Evolutionary conservation across 1,140 invertebrate species (phyloP), one percentile per base, ranked within the genome.

Genomic region (Saccostrea glomerata): DNA sequence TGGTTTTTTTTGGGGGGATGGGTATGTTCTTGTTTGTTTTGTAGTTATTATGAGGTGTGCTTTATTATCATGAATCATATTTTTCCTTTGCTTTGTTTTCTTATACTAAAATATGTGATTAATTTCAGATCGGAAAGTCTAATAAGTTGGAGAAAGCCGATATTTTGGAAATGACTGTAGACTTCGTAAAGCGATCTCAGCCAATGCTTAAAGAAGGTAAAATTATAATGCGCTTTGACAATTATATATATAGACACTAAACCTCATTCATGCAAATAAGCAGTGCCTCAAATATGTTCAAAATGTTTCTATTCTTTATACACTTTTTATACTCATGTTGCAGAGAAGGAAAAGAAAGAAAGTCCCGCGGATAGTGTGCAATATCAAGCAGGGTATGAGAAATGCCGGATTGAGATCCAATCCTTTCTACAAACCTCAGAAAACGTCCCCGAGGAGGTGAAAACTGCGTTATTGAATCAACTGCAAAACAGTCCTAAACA

Each of bases 91-190:
- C 30, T 47, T 47, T 47, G 47, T 47, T 47, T 9, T 47, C 5
- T 47, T 47, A 9, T 47, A 6, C 2, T 47, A 9, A 47, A 17
- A 30, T 56, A n/a, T 84, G 11, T 84, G 12, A 36, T 36, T 17
- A 84, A 85, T 89, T 88, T 77, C 91, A 92, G 91, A 85, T 82
- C 11, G 70, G 89, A 11, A 87, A 90, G 40, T 82, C 89, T n/a
- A 87, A 82, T 11, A 92, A 92, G 58, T 85, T 92, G n/a, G 92
- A 92, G 86, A 92, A 92, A 86, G 92, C 92, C 4, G 92, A 92
- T 86, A 92, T 92, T 56, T 85, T 92, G 56, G 92, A 92, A 87
- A 92, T 92, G 92, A 92, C 92, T 30, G 92, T 92, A 9, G 91
- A 92, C 17, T 92, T 92, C 85, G 88, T 92, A 30, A 90, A 88